phyloP scores from a whole-genome alignment of 2,113 vertebrate species.

The Cisticola juncidis region DNA sequence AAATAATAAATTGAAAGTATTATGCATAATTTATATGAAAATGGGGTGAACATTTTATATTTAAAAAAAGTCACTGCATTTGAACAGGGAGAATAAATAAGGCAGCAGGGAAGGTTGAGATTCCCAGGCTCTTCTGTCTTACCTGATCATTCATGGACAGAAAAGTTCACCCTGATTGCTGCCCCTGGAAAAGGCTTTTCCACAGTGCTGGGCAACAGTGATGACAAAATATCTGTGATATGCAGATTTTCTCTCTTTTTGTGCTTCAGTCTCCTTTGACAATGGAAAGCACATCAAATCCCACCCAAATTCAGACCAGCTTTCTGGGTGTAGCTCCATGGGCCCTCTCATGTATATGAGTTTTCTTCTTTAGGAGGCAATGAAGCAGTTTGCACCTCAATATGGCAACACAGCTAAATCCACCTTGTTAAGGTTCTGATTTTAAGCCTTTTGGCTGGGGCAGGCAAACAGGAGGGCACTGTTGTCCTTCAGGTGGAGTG shows the following conservation, averaged over 20 bases:
- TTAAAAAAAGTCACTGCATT: background rate
- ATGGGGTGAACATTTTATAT: background rate
- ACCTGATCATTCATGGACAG: background rate
- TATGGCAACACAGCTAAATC: background rate
- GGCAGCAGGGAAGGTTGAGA: background rate
- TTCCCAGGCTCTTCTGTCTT: background rate
- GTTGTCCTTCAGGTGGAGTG: background rate
- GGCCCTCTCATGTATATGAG: background rate
- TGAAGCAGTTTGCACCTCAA: background rate
- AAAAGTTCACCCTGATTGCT: background rate
- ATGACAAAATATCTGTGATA: background rate
- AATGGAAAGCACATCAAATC: background rate
- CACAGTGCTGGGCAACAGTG: background rate
- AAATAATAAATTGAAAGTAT: background rate
- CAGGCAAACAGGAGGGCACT: background rate
- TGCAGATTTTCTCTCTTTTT: background rate
- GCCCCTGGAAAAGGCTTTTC: background rate
- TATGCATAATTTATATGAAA: background rate
- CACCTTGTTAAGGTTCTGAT: background rate
- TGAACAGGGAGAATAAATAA: background rate
- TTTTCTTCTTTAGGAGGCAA: background rate
- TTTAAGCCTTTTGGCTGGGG: background rate
- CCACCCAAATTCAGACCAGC: background rate
- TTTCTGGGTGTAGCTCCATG: background rate
- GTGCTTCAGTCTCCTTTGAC: background rate